These are phyloP conservation scores for Achlya flavicornis DNA, from an alignment of 2,888 invertebrate species.

Conservation along the genomic window DNA sequence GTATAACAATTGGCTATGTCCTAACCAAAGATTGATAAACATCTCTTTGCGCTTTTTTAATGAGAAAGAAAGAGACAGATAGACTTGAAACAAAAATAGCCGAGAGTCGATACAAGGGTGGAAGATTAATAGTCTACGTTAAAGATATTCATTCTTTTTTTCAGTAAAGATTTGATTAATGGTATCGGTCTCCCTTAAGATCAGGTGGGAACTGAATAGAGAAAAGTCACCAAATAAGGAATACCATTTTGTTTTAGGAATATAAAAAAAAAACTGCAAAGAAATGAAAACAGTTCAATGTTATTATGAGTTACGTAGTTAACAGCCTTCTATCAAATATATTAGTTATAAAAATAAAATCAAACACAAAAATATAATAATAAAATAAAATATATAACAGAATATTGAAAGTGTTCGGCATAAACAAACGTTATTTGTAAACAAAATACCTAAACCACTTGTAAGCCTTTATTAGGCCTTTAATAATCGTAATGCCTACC, in stretches of 20 bases:
- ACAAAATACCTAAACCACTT: neutral
- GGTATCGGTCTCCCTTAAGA: constrained; percentile 26
- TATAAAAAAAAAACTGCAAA: too few species aligned
- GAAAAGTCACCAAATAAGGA: too few species aligned
- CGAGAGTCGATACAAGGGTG: constrained; percentile 13
- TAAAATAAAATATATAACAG: too few species aligned
- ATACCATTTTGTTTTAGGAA: too few species aligned
- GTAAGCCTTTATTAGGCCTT: neutral
- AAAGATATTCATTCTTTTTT: constrained; percentile 33
- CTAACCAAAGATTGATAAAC: neutral
- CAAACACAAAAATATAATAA: too few species aligned
- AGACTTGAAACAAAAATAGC: neutral
- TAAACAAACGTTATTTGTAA: too few species aligned
- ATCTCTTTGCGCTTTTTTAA: constrained; percentile 3
- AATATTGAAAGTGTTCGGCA: too few species aligned
- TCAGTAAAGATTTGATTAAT: constrained; percentile 41
- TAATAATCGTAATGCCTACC: neutral
- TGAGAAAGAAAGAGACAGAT: constrained; percentile 1
- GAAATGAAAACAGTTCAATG: too few species aligned
- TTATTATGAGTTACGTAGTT: too few species aligned
- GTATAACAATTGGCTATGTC: neutral
- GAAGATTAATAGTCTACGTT: constrained; percentile 35
- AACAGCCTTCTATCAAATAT: too few species aligned
- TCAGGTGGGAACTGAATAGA: neutral
- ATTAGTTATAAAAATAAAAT: too few species aligned